These are phyloP conservation scores for Propithecus perrieri DNA, from an alignment of 2,797 vertebrate genomes.

Conservation along the genomic window DNA sequence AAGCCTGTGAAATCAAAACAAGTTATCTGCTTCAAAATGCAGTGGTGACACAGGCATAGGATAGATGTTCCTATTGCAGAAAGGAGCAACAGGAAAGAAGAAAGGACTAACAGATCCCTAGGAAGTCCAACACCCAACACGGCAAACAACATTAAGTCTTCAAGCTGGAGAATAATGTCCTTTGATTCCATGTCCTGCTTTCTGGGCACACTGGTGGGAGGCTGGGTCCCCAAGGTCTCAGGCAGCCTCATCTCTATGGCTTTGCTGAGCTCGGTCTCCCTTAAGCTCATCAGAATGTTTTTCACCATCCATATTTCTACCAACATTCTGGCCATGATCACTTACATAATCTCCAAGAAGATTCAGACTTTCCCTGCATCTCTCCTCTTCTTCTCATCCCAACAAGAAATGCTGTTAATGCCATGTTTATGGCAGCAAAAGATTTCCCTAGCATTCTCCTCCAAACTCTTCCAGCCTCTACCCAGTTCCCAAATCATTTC, in stretches of 20 bases:
- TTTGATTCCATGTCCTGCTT: neutral
- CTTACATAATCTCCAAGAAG: neutral
- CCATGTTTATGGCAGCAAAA: neutral
- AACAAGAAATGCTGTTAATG: neutral
- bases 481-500: neutral
- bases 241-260: neutral
- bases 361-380: neutral
- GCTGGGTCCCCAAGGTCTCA: neutral
- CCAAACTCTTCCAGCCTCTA: neutral
- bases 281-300: neutral
- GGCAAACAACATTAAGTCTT: neutral
- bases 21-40: neutral
- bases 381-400: neutral
- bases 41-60: neutral
- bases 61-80: neutral
- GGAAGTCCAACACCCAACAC: neutral
- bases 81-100: neutral
- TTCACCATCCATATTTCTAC: neutral
- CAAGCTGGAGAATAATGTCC: neutral
- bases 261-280: neutral
- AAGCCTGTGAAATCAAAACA: neutral
- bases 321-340: neutral
- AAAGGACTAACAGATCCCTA: neutral
- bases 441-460: neutral
- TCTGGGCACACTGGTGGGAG: neutral